Conservation (phyloP, 2,113 vertebrate species). For the Eulacestoma nigropectus region DNA sequence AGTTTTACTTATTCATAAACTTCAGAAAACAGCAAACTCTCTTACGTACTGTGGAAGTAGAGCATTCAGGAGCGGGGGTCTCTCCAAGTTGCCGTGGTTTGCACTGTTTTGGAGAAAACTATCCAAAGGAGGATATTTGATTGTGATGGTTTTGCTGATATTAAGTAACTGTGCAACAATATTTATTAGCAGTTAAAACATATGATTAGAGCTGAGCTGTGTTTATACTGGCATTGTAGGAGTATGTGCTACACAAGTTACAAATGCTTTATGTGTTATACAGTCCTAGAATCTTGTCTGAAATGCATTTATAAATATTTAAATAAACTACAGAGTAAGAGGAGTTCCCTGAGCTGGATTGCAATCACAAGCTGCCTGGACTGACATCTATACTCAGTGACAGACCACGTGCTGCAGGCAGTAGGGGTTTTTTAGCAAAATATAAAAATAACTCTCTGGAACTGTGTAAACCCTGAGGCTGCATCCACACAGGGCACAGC, state of each 20-base stretch:
- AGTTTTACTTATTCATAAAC: background rate
- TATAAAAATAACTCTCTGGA: background rate
- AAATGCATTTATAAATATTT: conserved; percentile 30
- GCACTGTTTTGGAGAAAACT: background rate
- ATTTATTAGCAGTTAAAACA: background rate
- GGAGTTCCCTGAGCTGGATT: background rate
- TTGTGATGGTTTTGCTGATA: background rate
- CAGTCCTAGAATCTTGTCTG: background rate
- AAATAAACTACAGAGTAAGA: background rate
- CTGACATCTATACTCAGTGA: background rate
- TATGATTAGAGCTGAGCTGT: background rate
- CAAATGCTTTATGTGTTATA: background rate
- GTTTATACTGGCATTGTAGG: background rate
- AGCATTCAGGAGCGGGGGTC: background rate
- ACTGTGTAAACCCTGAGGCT: rapidly evolving
- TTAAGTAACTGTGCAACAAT: background rate
- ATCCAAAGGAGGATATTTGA: background rate
- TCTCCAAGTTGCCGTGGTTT: background rate
- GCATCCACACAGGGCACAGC: rapidly evolving
- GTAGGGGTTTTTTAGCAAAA: background rate
- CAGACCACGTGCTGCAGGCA: background rate
- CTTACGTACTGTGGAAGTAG: background rate
- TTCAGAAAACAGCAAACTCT: background rate
- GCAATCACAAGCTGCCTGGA: background rate
- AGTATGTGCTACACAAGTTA: background rate